phyloP scores from a whole-genome alignment of 2,113 vertebrate species.

The Poeciliopsis turrubarensis region DNA sequence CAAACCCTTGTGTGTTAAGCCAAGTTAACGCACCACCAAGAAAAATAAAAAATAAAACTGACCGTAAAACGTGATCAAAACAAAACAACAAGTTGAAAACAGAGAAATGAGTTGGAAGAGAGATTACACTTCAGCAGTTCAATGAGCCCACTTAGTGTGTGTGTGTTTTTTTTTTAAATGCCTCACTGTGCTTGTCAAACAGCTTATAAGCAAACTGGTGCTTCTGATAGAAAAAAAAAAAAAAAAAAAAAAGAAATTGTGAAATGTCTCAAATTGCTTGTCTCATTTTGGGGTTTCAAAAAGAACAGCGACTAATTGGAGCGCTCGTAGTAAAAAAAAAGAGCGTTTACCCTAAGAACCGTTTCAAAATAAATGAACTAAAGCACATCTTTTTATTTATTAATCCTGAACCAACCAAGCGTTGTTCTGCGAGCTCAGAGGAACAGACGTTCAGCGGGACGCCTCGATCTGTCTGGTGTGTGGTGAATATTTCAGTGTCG shows the following conservation, averaged over 20 bases:
- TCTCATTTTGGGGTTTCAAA: too few species aligned
- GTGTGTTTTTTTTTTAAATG: not conserved
- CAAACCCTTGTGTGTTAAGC: not conserved
- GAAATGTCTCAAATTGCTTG: too few species aligned
- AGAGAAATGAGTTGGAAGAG: not conserved
- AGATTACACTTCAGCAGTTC: not conserved
- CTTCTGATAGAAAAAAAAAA: not conserved
- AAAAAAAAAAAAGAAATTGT: too few species aligned
- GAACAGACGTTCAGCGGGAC: too few species aligned
- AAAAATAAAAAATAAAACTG: not conserved
- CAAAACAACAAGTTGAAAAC: not conserved
- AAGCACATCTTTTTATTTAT: not conserved
- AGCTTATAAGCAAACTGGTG: not conserved
- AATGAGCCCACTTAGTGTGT: too few species aligned
- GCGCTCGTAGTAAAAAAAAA: too few species aligned
- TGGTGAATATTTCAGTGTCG: not conserved
- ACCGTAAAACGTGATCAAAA: not conserved
- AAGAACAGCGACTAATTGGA: too few species aligned
- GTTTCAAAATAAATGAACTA: not conserved
- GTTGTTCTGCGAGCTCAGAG: too few species aligned
- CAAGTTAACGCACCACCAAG: not conserved
- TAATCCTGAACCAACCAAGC: not conserved
- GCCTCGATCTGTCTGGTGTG: not conserved
- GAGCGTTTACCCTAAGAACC: not conserved
- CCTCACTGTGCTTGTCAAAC: not conserved